Conservation (phyloP, 2,797 vertebrate species). For the Pipistrellus pygmaeus region DNA sequence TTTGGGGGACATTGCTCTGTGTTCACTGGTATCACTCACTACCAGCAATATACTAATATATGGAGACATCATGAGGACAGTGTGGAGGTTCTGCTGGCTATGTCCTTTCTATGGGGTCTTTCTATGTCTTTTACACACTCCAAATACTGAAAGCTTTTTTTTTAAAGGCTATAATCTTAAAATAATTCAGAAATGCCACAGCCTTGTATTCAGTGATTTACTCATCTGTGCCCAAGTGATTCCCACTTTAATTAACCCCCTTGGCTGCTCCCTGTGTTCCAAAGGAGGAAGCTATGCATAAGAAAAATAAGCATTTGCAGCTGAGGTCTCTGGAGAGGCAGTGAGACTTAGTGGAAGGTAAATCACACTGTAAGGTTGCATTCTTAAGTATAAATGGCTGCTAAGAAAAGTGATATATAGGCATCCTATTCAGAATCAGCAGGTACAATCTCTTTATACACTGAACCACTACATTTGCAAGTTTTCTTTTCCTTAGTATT, state of each 20-base stretch:
- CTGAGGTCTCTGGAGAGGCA: neutral
- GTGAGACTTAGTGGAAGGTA: conserved; percentile 21
- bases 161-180: neutral
- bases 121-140: neutral
- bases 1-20: neutral
- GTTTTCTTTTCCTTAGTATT: conserved; percentile 28
- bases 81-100: neutral
- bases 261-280: conserved; percentile 9
- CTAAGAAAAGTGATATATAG: neutral
- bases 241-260: conserved; percentile 65
- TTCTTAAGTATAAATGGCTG: conserved; percentile 37
- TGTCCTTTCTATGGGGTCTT: neutral
- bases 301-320: conserved; percentile 54
- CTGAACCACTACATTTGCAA: neutral
- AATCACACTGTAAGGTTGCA: neutral
- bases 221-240: conserved; percentile 42
- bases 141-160: neutral
- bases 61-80: neutral
- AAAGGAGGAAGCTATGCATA: neutral
- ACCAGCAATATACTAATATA: neutral
- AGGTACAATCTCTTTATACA: neutral
- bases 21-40: neutral
- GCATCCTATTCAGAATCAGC: neutral
- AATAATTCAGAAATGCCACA: conserved; percentile 5
- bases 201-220: conserved; percentile 12